Evolutionary conservation across 2,888 invertebrate species (phyloP).

Genomic region (Cyaniris semiargus): DNA sequence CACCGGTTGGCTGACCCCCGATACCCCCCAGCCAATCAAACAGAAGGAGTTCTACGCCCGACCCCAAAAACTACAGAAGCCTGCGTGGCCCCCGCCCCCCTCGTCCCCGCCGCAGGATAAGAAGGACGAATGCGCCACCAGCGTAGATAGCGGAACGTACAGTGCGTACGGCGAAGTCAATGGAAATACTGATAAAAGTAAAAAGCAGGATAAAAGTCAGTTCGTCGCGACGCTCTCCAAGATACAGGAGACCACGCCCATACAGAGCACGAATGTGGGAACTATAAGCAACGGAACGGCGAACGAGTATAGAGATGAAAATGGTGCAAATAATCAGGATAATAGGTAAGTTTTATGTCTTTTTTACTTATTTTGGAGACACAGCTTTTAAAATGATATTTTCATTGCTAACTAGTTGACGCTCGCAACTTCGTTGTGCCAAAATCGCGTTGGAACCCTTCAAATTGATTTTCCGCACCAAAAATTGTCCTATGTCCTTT

Average conservation of each 20-base stretch:
- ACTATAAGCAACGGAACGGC: conserved; percentile 70
- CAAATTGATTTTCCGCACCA: no score
- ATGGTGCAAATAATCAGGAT: conserved; percentile 65
- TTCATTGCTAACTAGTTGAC: no score
- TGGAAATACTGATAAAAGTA: conserved; percentile 63
- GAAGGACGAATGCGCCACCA: conserved; percentile 73
- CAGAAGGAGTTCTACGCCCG: conserved; percentile 89
- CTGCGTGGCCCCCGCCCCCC: conserved; percentile 84
- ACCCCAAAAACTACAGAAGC: conserved; percentile 87
- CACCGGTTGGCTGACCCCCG: conserved; percentile 79
- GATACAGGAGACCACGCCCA: conserved; percentile 82
- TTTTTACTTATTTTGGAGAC: not conserved
- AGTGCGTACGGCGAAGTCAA: conserved; percentile 74
- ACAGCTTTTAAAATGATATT: not conserved
- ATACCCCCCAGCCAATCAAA: conserved; percentile 76
- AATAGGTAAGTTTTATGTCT: conserved; percentile 59
- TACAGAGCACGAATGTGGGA: conserved; percentile 62
- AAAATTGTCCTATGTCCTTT: not conserved
- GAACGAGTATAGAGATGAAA: conserved; percentile 60
- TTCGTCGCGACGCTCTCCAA: conserved; percentile 83
- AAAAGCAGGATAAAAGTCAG: conserved; percentile 70
- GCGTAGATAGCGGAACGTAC: conserved; percentile 72
- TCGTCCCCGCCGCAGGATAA: conserved; percentile 62
- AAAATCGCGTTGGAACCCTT: not conserved
- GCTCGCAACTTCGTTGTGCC: not conserved